phyloP scores from a whole-genome alignment of 2,113 vertebrate genomes.

The Thryonomys swinderianus region DNA sequence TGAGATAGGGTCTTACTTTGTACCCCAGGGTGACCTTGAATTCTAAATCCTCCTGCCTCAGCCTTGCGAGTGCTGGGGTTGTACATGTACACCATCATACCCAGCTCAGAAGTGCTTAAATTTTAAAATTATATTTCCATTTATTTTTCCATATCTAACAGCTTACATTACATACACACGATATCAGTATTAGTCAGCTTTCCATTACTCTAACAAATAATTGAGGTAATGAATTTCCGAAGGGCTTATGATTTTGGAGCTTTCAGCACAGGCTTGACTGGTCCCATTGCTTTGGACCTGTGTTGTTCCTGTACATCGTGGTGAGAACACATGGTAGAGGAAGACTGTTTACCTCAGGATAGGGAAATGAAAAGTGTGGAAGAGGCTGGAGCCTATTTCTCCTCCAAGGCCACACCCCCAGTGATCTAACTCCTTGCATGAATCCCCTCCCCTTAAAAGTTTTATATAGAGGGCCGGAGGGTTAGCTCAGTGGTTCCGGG shows the following conservation, averaged over 20 bases:
- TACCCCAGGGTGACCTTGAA: background rate
- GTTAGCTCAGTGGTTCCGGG: too few species aligned
- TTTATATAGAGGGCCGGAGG: too few species aligned
- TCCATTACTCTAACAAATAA: background rate
- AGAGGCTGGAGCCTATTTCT: background rate
- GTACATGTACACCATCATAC: background rate
- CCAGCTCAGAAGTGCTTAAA: background rate
- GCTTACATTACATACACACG: background rate
- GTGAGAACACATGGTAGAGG: background rate
- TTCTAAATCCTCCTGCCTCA: background rate
- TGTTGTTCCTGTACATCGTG: background rate
- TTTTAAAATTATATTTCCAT: background rate
- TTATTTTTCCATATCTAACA: background rate
- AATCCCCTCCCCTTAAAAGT: background rate
- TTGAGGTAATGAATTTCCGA: background rate
- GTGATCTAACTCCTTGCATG: background rate
- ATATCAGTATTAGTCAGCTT: background rate
- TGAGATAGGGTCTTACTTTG: background rate
- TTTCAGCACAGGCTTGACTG: background rate
- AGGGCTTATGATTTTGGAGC: background rate
- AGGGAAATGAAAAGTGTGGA: background rate
- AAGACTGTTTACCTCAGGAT: background rate
- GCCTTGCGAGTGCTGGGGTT: background rate
- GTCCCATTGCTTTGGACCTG: too few species aligned
- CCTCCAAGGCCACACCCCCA: background rate